Evolutionary conservation across 2,888 invertebrate species (phyloP).

Genomic region (Homarus gammarus): DNA sequence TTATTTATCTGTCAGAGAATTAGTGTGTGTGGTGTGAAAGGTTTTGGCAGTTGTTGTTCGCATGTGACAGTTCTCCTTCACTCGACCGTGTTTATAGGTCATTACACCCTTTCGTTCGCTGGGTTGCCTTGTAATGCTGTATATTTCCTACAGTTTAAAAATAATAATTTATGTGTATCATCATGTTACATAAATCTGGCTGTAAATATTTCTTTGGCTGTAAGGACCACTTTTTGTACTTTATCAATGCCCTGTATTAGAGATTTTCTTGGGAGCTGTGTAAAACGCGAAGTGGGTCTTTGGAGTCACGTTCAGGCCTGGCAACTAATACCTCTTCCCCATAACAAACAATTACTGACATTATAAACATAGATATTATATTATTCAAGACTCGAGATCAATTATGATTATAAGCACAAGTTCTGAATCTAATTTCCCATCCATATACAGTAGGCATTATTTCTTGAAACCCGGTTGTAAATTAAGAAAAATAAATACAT

Average conservation of each 20-base stretch:
- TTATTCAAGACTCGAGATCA: no score
- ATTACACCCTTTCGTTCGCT: slow-evolving; percentile 3
- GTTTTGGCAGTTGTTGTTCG: slow-evolving; percentile 11
- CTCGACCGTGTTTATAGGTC: background rate
- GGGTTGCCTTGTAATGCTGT: slow-evolving; percentile 21
- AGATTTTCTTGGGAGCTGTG: background rate
- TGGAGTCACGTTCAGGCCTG: no score
- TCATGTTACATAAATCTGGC: background rate
- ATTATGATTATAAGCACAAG: no score
- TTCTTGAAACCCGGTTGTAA: no score
- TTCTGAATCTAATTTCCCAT: no score
- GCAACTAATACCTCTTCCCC: no score
- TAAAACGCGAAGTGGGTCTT: background rate
- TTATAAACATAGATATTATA: no score
- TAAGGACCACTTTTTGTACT: slow-evolving; percentile 32
- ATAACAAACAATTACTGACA: no score
- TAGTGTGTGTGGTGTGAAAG: background rate
- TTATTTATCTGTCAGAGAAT: no score
- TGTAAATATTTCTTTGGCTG: slow-evolving; percentile 22
- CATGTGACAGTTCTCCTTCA: background rate
- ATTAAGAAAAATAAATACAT: no score
- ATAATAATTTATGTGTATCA: slow-evolving; percentile 1
- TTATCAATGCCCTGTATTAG: background rate
- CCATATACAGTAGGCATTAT: no score
- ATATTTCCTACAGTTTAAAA: slow-evolving; percentile 16